Conservation (phyloP, 53 echinoderm and acorn worm species). For the Paelopatides confundens region DNA sequence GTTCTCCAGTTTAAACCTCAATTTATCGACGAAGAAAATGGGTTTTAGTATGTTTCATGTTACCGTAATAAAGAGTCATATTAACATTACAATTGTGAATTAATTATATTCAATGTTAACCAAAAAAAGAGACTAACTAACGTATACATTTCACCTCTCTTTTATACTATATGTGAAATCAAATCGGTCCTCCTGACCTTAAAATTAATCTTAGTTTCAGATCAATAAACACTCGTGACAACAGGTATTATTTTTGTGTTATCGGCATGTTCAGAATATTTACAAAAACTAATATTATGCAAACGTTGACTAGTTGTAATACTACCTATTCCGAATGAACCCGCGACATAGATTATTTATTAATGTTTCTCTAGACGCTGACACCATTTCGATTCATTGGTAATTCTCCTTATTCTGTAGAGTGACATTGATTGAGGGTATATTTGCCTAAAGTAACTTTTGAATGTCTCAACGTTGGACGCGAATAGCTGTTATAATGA, state of each 20-base stretch:
- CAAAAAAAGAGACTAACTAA: too few relatives aligned
- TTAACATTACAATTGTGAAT: too few relatives aligned
- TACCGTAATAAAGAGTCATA: too few relatives aligned
- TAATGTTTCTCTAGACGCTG: neutral
- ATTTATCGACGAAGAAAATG: too few relatives aligned
- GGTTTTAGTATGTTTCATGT: too few relatives aligned
- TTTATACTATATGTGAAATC: too few relatives aligned
- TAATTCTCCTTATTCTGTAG: neutral
- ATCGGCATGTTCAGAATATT: neutral
- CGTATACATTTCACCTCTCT: too few relatives aligned
- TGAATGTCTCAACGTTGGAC: slow-evolving; percentile 11
- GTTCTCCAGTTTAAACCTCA: too few relatives aligned
- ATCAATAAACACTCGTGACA: neutral
- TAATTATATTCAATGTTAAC: too few relatives aligned
- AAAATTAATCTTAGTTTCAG: too few relatives aligned
- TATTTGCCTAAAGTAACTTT: slow-evolving; percentile 37
- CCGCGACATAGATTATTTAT: slow-evolving; percentile 25
- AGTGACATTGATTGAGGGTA: slow-evolving; percentile 12
- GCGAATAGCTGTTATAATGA: slow-evolving; percentile 3
- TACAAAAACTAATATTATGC: neutral
- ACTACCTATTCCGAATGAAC: neutral
- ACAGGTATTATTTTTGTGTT: neutral
- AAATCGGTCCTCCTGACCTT: too few relatives aligned
- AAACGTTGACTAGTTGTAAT: neutral
- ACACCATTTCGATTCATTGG: neutral